Evolutionary conservation across 53 echinoderm and acorn worm genomes (phyloP).

Genomic region (Temnopleurus reevesii): DNA sequence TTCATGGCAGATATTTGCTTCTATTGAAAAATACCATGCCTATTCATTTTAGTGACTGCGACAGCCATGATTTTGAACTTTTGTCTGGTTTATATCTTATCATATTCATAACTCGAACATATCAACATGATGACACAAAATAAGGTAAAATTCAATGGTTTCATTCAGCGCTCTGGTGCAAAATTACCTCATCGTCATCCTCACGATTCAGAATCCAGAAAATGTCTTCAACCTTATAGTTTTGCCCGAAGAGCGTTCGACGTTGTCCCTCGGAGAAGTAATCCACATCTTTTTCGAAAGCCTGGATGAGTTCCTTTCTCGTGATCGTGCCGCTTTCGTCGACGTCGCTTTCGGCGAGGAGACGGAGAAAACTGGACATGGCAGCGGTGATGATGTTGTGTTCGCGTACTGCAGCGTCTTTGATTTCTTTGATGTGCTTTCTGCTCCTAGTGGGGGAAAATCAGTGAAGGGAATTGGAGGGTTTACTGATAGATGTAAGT

Average conservation of each 20-base stretch:
- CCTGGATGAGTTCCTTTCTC: constrained; percentile 76
- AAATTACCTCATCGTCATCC: constrained; percentile 70
- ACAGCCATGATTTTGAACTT: too few species aligned
- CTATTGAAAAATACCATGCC: too few species aligned
- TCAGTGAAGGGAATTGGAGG: not conserved
- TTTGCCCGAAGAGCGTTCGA: constrained; percentile 70
- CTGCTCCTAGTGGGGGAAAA: constrained; percentile 37
- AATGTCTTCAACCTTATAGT: constrained; percentile 72
- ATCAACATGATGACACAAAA: too few species aligned
- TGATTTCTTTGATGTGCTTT: constrained; percentile 42
- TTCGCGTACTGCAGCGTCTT: constrained; percentile 59
- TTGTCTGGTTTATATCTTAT: too few species aligned
- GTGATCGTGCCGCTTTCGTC: constrained; percentile 64
- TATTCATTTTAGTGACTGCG: too few species aligned
- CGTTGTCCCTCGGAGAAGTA: constrained; percentile 72
- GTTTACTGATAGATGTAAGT: too few species aligned
- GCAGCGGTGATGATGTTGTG: constrained; percentile 69
- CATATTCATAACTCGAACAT: too few species aligned
- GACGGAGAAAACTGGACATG: constrained; percentile 72
- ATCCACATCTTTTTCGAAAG: constrained; percentile 66
- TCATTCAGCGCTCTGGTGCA: too few species aligned
- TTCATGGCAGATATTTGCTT: too few species aligned
- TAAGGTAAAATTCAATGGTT: too few species aligned
- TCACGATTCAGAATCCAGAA: constrained; percentile 77
- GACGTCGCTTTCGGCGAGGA: constrained; percentile 70